phyloP scores from a whole-genome alignment of 2,113 vertebrate genomes.

The Herpetotheres cachinnans region DNA sequence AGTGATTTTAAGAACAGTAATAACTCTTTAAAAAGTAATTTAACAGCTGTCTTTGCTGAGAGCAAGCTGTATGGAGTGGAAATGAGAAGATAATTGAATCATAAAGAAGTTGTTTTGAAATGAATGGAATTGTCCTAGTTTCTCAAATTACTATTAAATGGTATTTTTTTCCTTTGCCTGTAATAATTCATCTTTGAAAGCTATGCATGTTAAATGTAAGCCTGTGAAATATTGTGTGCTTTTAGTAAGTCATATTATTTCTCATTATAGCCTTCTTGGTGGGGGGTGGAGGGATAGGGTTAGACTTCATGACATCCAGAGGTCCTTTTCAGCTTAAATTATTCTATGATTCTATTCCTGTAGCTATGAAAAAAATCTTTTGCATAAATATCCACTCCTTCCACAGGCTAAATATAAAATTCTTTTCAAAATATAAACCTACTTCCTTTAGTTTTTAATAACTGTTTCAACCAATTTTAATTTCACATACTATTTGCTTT shows the following conservation, averaged over 20 bases:
- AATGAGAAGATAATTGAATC: slow-evolving; percentile 47
- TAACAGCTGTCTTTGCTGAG: slow-evolving; percentile 11
- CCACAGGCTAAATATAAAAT: not conserved
- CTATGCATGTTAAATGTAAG: not conserved
- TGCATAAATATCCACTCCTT: not conserved
- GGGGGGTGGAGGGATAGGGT: not conserved
- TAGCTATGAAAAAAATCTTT: not conserved
- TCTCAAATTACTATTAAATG: slow-evolving; percentile 32
- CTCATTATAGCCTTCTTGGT: not conserved
- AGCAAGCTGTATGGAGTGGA: not conserved
- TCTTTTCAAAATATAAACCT: not conserved
- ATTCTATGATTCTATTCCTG: not conserved
- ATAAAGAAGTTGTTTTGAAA: slow-evolving; percentile 46
- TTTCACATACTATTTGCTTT: not conserved
- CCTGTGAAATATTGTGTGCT: not conserved
- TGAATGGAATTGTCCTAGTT: not conserved
- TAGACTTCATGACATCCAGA: not conserved
- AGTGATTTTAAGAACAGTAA: slow-evolving; percentile 26
- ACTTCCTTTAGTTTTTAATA: not conserved
- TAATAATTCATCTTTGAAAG: slow-evolving; percentile 23
- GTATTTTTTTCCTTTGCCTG: not conserved
- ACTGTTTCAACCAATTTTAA: not conserved
- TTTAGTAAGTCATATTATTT: not conserved
- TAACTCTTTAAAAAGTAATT: slow-evolving; percentile 38
- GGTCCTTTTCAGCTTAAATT: not conserved